phyloP scores from a whole-genome alignment of 2,888 invertebrate species.

The Hedya salicella region DNA sequence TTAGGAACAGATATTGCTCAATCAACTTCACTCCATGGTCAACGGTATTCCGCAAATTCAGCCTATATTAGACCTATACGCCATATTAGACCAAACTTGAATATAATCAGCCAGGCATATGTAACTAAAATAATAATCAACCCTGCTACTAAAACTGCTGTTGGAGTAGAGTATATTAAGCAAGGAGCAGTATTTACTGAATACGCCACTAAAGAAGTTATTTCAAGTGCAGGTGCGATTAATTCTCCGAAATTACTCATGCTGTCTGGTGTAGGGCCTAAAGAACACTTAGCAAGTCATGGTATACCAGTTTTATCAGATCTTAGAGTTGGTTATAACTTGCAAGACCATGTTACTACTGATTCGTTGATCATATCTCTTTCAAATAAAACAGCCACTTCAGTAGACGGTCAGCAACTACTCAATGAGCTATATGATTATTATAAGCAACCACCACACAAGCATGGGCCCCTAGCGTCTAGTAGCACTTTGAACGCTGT shows the following conservation, averaged over 20 bases:
- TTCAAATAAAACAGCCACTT: conserved; percentile 83
- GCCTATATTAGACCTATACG: conserved; percentile 89
- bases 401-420: conserved; percentile 67
- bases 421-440: conserved; percentile 74
- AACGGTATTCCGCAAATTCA: conserved; percentile 85
- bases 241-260: conserved; percentile 87
- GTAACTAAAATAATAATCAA: conserved; percentile 86
- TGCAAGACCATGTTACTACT: conserved; percentile 90
- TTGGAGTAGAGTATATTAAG: conserved; percentile 71
- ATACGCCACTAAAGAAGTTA: conserved; percentile 86
- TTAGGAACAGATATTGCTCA: conserved; percentile 87
- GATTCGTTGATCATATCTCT: conserved; percentile 79
- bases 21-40: conserved; percentile 86
- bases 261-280: conserved; percentile 88
- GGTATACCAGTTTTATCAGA: conserved; percentile 85
- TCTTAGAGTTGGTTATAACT: conserved; percentile 89
- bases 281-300: conserved; percentile 76
- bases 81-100: conserved; percentile 78
- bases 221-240: conserved; percentile 85
- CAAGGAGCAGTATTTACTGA: conserved; percentile 74
- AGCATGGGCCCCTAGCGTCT: conserved; percentile 82
- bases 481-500: conserved; percentile 83
- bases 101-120: conserved; percentile 79
- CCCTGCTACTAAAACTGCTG: conserved; percentile 76
- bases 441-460: conserved; percentile 66